Base-by-base conservation (phyloP, 2,113 vertebrate genomes). In the Pungitius pungitius region DNA sequence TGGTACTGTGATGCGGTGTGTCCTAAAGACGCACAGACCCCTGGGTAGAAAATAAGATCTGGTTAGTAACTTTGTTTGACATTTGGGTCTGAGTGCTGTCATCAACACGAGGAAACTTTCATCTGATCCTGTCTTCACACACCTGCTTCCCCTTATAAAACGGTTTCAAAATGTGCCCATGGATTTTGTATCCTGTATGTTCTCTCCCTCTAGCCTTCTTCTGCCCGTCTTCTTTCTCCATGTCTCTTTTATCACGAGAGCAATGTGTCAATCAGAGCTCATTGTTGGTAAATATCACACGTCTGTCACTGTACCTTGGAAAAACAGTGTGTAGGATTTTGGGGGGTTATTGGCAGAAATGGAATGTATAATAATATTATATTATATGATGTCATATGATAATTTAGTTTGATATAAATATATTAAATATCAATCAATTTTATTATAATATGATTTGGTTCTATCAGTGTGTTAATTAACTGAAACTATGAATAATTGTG, bases 21-120 rank as follows among this genome's bases (percentile, higher is more conserved):
- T 58, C 30, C 30, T 47, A 24, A 35, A 40, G 27, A 65, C 22
- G 5, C 18, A 49, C 37, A 37, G 43, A 45, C 11, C 65, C 57
- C n/a, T n/a, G n/a, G 26, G 62, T 49, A 61, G 64, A 72, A 68
- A 84, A 49, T 45, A 60, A 22, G 6, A 84, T 77, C 61, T 73
- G 24, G 59, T 60, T 63, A 71, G 69, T 86, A 81, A 87, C 78
- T 85, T 87, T 79, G 77, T 84, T 81, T 90, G 86, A 89, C 82
- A 89, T 90, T 91, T 90, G 80, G 60, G 83, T 75, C 78, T 27
- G 63, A 81, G 40, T 52, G 55, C 42, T 70, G 51, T 51, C 8
- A 4, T 61, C 63, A 68, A 22, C 45, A 43, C 11, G 24, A 62
- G 60, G 42, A 68, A 61, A 68, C 51, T 27, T 18, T 43, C 26